Evolutionary conservation across 2,113 vertebrate species (phyloP).

Genomic region (Sinocyclocheilus anshuiensis): DNA sequence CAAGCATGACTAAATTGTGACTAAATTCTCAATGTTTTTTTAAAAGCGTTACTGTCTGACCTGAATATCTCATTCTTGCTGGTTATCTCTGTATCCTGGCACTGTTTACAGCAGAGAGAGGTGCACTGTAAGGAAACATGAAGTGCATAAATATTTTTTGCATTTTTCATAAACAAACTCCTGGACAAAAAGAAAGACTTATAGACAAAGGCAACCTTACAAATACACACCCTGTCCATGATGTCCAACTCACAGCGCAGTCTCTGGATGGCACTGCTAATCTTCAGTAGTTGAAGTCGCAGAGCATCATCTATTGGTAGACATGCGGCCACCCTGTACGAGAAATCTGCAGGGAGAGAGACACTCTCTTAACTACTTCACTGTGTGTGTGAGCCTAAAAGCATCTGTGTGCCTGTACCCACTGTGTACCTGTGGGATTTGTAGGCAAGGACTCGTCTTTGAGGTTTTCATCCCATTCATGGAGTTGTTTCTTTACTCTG

Average conservation of each 20-base stretch:
- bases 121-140: constrained; percentile 82
- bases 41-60: constrained; percentile 70
- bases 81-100: constrained; percentile 95
- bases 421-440: constrained; percentile 86
- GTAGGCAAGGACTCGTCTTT: constrained; percentile 93
- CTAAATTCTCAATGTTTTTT: not conserved
- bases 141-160: not conserved
- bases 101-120: constrained; percentile 95
- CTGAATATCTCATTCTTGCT: constrained; percentile 99
- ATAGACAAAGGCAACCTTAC: not conserved
- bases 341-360: constrained; percentile 84
- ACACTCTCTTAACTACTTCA: not conserved
- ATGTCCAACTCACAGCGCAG: constrained; percentile 96
- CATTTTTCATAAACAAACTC: not conserved
- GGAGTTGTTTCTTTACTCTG: constrained; percentile 93
- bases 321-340: constrained; percentile 96
- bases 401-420: not conserved
- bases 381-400: not conserved
- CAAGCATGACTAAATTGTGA: not conserved
- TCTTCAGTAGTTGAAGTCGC: constrained; percentile 90
- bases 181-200: not conserved
- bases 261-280: constrained; percentile 94
- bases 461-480: constrained; percentile 97
- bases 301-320: constrained; percentile 93
- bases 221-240: constrained; percentile 89